A percentile compares a stretch with the other conserved stretches of the same genome.
phyloP scores from a whole-genome alignment of 2,113 vertebrate species.

The Psittacula cyanocephala region DNA sequence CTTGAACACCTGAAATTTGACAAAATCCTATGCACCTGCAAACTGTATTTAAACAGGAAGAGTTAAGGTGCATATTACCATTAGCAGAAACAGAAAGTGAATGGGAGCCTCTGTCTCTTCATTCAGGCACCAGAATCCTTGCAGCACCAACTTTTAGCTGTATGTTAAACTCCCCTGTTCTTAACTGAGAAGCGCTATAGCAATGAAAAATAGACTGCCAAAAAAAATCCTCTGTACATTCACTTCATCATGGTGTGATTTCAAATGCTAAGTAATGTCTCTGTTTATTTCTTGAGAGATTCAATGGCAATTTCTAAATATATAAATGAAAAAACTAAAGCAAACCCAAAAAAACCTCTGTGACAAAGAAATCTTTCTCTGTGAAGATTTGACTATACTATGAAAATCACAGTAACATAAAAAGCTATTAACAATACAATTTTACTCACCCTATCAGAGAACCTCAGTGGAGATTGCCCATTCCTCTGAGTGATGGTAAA shows the following conservation, averaged over 20 bases:
- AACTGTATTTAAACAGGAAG: not conserved
- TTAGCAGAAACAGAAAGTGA: not conserved
- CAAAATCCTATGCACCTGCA: not conserved
- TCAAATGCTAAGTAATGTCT: not conserved
- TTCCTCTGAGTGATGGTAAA: not conserved
- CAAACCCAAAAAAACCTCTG: not conserved
- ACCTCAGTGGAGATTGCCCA: not conserved
- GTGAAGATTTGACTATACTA: not conserved
- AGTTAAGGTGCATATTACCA: not conserved
- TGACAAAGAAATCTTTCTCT: not conserved
- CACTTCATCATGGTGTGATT: not conserved
- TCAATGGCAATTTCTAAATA: not conserved
- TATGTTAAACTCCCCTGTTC: not conserved
- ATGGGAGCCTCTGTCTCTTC: not conserved
- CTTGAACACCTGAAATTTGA: not conserved
- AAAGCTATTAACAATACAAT: not conserved
- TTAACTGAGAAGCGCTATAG: not conserved
- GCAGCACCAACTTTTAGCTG: not conserved
- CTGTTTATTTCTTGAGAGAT: not conserved
- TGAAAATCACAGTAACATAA: not conserved
- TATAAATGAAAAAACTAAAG: not conserved
- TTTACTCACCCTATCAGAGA: not conserved
- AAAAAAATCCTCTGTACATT: not conserved
- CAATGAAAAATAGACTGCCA: not conserved
- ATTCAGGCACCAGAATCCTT: not conserved